phyloP scores from a whole-genome alignment of 1,140 invertebrate species.

The Ectropis grisescens region DNA sequence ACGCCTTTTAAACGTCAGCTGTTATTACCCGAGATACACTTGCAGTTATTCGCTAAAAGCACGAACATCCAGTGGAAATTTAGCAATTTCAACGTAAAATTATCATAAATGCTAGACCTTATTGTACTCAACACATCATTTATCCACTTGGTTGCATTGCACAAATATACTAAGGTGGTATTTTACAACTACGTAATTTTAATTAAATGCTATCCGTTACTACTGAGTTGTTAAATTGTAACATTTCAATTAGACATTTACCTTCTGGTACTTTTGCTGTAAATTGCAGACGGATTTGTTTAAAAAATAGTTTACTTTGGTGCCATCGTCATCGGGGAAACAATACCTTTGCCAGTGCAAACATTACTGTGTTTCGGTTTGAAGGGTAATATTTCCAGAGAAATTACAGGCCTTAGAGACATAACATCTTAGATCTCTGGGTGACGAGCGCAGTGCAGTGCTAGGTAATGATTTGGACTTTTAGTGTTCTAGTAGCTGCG shows the following conservation, averaged over 20 bases:
- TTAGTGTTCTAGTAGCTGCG: no score
- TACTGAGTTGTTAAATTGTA: no score
- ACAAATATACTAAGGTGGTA: slow-evolving; percentile 6
- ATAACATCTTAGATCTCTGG: no score
- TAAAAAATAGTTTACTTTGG: not conserved
- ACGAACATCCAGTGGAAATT: slow-evolving; percentile 24
- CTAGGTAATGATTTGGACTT: no score
- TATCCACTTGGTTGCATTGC: slow-evolving; percentile 24
- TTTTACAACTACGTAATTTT: no score
- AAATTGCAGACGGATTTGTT: no score
- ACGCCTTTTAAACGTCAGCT: slow-evolving; percentile 28
- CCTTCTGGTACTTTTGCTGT: not conserved
- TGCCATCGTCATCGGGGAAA: not conserved
- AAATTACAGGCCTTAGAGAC: no score
- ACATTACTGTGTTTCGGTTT: no score
- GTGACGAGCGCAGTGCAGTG: no score
- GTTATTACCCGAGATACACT: slow-evolving; percentile 30
- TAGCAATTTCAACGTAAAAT: slow-evolving; percentile 34
- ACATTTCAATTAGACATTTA: not conserved
- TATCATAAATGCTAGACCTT: slow-evolving; percentile 26
- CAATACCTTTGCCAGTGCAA: not conserved
- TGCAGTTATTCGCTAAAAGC: slow-evolving; percentile 19
- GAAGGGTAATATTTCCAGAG: no score
- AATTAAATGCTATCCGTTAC: no score
- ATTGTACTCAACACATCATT: no score